Evolutionary conservation across 1,140 invertebrate genomes (phyloP).

Genomic region (Daktulosphaira vitifoliae): DNA sequence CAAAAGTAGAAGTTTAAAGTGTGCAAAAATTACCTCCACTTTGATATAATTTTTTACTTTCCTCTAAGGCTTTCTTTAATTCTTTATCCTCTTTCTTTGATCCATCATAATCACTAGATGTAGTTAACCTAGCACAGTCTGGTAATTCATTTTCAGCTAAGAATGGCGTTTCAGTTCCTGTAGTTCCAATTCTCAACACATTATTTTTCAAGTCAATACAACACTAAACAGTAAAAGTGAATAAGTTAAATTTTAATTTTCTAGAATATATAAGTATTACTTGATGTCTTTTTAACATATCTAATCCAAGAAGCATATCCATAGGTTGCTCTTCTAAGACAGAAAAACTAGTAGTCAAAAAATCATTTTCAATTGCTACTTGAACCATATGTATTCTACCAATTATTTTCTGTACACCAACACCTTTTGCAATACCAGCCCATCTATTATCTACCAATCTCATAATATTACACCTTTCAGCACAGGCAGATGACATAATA

Average conservation of each 20-base stretch:
- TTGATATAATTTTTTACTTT: constrained; percentile 42
- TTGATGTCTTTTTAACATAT: constrained; percentile 95
- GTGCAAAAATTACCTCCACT: not conserved
- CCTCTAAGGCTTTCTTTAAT: constrained; percentile 53
- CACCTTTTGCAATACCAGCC: constrained; percentile 86
- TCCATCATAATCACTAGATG: constrained; percentile 44
- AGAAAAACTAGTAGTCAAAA: constrained; percentile 91
- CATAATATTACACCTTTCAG: constrained; percentile 92
- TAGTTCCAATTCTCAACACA: constrained; percentile 87
- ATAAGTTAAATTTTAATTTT: constrained; percentile 20
- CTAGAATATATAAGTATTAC: constrained; percentile 43
- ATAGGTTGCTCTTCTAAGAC: constrained; percentile 96
- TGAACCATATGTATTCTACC: constrained; percentile 95
- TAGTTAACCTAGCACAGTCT: constrained; percentile 50
- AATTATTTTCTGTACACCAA: constrained; percentile 92
- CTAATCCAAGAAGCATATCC: constrained; percentile 95
- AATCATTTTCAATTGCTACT: constrained; percentile 89
- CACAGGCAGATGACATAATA: constrained; percentile 86
- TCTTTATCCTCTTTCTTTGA: constrained; percentile 53
- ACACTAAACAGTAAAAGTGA: constrained; percentile 54
- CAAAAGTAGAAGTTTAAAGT: not conserved
- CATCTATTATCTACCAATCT: constrained; percentile 87
- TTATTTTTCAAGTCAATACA: constrained; percentile 87
- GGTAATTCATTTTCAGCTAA: constrained; percentile 79
- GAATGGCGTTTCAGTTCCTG: constrained; percentile 84